phyloP scores from a whole-genome alignment of 1,140 invertebrate genomes.

The Carposina sasakii region DNA sequence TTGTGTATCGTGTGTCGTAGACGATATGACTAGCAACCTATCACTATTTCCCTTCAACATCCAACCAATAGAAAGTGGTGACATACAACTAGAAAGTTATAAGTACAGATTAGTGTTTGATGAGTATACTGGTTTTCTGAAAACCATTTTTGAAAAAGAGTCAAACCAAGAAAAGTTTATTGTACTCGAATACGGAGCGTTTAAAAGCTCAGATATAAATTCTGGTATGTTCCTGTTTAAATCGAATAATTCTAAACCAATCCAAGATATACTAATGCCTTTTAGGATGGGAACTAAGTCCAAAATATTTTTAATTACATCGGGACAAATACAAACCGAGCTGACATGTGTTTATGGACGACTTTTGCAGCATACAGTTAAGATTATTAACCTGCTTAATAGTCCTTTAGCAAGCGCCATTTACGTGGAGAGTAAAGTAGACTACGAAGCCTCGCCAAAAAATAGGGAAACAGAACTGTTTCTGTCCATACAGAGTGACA shows the following conservation, averaged over 20 bases:
- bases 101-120: conserved; percentile 81
- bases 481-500: conserved; percentile 84
- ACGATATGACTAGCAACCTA: conserved; percentile 37
- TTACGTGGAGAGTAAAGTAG: conserved; percentile 79
- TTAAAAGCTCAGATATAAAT: conserved; percentile 41
- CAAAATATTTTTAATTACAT: conserved; percentile 79
- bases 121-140: conserved; percentile 81
- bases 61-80: conserved; percentile 76
- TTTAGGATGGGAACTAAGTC: conserved; percentile 59
- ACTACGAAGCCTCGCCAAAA: conserved; percentile 81
- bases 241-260: conserved; percentile 40
- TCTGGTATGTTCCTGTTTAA: conserved; percentile 56
- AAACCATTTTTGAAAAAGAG: conserved; percentile 53
- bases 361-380: conserved; percentile 78
- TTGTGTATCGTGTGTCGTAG: conserved; percentile 73
- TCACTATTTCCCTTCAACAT: conserved; percentile 68
- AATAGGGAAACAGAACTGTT: conserved; percentile 87
- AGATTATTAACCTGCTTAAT: conserved; percentile 77
- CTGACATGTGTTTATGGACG: conserved; percentile 80
- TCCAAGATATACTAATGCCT: conserved; percentile 39
- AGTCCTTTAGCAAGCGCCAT: conserved; percentile 76
- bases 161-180: conserved; percentile 34
- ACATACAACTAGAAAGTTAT: conserved; percentile 84
- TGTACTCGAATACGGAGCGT: conserved; percentile 48
- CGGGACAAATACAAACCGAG: conserved; percentile 81